Evolutionary conservation across 2,113 vertebrate species (phyloP).

Genomic region (Trematocara marginatum): DNA sequence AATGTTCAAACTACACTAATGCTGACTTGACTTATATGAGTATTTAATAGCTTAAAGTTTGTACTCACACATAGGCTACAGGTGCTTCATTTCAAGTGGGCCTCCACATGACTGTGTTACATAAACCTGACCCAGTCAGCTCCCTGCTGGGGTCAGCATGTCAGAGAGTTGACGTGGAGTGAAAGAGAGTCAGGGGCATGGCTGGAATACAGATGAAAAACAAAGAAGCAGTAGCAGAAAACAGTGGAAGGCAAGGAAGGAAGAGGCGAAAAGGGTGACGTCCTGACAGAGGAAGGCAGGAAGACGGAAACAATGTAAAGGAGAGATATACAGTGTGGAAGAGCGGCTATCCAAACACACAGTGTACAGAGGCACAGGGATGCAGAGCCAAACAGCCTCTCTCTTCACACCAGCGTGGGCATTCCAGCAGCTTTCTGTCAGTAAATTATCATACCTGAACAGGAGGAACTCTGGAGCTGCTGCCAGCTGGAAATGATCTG

Average conservation of each 20-base stretch:
- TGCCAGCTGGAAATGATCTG: background rate
- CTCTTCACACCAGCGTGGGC: conserved; percentile 57
- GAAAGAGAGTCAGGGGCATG: background rate
- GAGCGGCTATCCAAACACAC: conserved; percentile 6
- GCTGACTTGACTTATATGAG: background rate
- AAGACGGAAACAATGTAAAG: conserved; percentile 44
- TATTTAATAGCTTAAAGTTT: background rate
- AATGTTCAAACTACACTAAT: background rate
- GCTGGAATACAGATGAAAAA: background rate
- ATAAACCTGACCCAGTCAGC: conserved; percentile 38
- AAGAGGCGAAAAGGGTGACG: background rate
- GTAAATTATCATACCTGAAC: conserved; percentile 21
- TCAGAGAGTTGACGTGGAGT: background rate
- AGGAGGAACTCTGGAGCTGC: background rate
- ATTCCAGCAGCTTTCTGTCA: conserved; percentile 57
- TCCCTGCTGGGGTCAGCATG: conserved; percentile 51
- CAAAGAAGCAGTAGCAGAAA: background rate
- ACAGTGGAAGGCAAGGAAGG: conserved; percentile 20
- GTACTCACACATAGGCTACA: conserved; percentile 1
- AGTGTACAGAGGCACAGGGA: background rate
- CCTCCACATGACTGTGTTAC: conserved; percentile 23
- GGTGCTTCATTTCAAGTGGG: conserved; percentile 45
- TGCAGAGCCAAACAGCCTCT: background rate
- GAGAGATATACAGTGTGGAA: conserved; percentile 22
- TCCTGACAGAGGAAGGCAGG: conserved; percentile 16